Evolutionary conservation across 1,140 invertebrate species (phyloP).

Genomic region (Araneus ventricosus): DNA sequence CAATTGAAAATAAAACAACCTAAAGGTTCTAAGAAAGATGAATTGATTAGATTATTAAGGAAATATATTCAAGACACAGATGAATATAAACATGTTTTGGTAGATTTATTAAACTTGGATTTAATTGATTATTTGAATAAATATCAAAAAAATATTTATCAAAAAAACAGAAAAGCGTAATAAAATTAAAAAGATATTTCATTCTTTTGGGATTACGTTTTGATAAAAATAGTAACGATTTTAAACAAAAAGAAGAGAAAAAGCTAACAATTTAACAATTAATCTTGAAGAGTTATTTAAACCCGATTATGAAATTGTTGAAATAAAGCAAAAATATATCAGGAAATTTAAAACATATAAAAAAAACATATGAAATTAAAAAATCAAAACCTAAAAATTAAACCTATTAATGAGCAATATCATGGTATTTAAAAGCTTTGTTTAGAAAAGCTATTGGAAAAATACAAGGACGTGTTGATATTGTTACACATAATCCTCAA

Average conservation of each 20-base stretch:
- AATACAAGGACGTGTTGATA: background rate
- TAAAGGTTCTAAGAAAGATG: background rate
- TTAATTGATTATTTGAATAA: background rate
- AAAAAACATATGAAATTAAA: background rate
- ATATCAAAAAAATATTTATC: background rate
- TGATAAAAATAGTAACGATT: background rate
- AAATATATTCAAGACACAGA: background rate
- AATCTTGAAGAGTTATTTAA: background rate
- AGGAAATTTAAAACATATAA: slow-evolving; percentile 2
- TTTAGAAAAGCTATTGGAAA: background rate
- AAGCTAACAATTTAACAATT: background rate
- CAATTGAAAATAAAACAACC: background rate
- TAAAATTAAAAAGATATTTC: slow-evolving; percentile 16
- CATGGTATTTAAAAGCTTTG: background rate
- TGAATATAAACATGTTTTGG: slow-evolving; percentile 9
- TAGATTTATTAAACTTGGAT: slow-evolving; percentile 29
- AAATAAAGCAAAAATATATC: background rate
- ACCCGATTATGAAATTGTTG: slow-evolving; percentile 6
- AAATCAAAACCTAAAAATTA: background rate
- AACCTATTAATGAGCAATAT: no score
- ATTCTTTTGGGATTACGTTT: background rate
- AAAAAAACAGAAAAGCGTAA: slow-evolving; percentile 7
- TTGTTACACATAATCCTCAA: background rate
- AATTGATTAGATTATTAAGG: slow-evolving; percentile 37
- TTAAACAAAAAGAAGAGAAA: background rate